A percentile compares a stretch with the other conserved stretches of the same genome.
Conservation (phyloP, 2,113 vertebrate genomes). For the Heloderma charlesbogerti region DNA sequence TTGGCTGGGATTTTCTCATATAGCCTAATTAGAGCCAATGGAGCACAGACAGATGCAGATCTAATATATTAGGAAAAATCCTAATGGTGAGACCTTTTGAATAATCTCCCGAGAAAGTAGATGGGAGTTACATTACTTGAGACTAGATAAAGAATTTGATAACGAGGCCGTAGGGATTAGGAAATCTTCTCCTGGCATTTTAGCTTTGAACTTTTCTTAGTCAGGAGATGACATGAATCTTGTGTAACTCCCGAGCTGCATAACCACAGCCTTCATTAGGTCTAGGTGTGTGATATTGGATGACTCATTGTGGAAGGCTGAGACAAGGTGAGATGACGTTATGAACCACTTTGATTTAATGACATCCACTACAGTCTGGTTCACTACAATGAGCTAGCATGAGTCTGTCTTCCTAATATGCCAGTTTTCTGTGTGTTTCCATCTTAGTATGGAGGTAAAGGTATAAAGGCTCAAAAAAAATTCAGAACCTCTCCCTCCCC, state of each 20-base stretch:
- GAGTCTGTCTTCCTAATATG: neutral
- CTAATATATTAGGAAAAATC: conserved; percentile 21
- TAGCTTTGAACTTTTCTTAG: conserved; percentile 46
- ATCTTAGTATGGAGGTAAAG: neutral
- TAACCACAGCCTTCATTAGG: conserved; percentile 48
- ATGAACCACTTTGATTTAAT: conserved; percentile 45
- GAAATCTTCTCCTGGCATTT: conserved; percentile 22
- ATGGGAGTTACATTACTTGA: conserved; percentile 35
- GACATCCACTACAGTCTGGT: neutral
- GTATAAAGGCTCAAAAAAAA: no score
- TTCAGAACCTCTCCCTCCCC: no score
- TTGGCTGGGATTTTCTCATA: conserved; percentile 11
- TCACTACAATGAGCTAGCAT: conserved; percentile 19
- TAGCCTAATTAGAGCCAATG: conserved; percentile 24
- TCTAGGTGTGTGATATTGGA: neutral
- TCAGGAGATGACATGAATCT: conserved; percentile 23
- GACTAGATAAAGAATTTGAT: conserved; percentile 43
- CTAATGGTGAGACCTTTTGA: conserved; percentile 32
- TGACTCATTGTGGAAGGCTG: conserved; percentile 21
- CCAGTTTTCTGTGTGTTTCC: neutral
- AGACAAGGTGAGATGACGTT: conserved; percentile 33
- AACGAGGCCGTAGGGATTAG: conserved; percentile 32
- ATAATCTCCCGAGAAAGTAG: conserved; percentile 29
- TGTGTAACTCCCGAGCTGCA: conserved; percentile 24
- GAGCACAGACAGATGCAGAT: conserved; percentile 37